These are phyloP conservation scores for Pseudomyrmex flavicornis DNA, from an alignment of 1,140 invertebrate genomes.

Conservation along the genomic window DNA sequence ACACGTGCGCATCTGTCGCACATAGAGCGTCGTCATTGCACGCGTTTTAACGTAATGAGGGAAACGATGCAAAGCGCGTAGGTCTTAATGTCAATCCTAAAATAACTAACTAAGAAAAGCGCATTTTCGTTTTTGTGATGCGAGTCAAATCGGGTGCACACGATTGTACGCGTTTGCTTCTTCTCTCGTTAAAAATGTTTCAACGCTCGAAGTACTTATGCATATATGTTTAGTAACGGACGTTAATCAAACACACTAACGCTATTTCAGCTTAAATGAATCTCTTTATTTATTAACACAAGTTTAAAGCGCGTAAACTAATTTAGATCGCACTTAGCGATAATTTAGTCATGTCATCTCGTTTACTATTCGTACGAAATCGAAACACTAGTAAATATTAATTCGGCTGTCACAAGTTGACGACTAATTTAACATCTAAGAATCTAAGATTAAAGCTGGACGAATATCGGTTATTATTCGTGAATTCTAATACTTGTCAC, in stretches of 20 bases:
- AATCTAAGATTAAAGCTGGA: not conserved
- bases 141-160: not conserved
- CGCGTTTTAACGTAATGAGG: slow-evolving; percentile 31
- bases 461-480: not conserved
- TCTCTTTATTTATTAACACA: slow-evolving; percentile 14
- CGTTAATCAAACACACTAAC: slow-evolving; percentile 18
- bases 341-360: slow-evolving; percentile 4
- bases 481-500: not conserved
- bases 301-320: slow-evolving; percentile 21
- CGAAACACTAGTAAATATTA: slow-evolving; percentile 4
- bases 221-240: not conserved
- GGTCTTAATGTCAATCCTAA: slow-evolving; percentile 52
- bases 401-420: not conserved
- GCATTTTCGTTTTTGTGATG: not conserved
- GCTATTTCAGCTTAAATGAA: slow-evolving; percentile 23
- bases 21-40: not conserved
- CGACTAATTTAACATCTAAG: not conserved
- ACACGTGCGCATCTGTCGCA: slow-evolving; percentile 20
- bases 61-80: slow-evolving; percentile 28
- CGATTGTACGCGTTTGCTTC: not conserved
- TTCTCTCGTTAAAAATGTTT: slow-evolving; percentile 22
- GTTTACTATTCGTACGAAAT: not conserved
- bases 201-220: not conserved
- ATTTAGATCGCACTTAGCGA: not conserved
- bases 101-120: slow-evolving; percentile 19